A percentile compares a stretch with the other conserved stretches of the same genome.
These are phyloP conservation scores for Lepidostoma basale DNA, from an alignment of 1,140 invertebrate genomes.

Conservation along the genomic window DNA sequence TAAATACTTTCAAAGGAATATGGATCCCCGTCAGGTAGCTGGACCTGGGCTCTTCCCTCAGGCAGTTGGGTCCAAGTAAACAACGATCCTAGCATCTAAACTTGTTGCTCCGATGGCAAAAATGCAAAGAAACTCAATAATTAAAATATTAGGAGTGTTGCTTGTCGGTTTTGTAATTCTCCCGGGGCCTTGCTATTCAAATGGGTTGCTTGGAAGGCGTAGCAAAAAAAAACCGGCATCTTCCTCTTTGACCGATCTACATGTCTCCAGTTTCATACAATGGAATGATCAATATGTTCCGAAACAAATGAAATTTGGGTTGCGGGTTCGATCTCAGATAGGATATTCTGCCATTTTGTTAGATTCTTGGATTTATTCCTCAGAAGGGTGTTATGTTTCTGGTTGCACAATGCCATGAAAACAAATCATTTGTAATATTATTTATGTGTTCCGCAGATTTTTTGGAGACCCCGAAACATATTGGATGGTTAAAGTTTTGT, in stretches of 20 bases:
- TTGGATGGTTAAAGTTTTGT: no score
- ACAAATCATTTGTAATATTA: conserved; percentile 33
- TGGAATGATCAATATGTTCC: conserved; percentile 40
- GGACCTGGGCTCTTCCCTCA: conserved; percentile 3
- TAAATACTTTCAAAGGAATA: conserved; percentile 35
- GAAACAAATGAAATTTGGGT: conserved; percentile 34
- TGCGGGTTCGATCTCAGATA: conserved; percentile 27
- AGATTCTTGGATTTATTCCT: conserved; percentile 8
- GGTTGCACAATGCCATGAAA: conserved; percentile 35
- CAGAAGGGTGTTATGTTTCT: conserved; percentile 38
- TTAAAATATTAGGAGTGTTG: not conserved
- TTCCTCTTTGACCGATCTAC: conserved; percentile 41
- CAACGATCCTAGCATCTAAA: not conserved
- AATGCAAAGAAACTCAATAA: not conserved
- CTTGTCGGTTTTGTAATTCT: not conserved
- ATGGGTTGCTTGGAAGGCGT: not conserved
- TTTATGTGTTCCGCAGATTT: not conserved
- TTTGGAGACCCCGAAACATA: no score
- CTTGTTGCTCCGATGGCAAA: not conserved
- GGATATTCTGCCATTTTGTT: conserved; percentile 28
- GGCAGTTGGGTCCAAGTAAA: not conserved
- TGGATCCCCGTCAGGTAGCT: conserved; percentile 36
- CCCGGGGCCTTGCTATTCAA: conserved; percentile 29
- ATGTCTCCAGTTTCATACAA: conserved; percentile 41
- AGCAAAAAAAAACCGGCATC: conserved; percentile 40